Evolutionary conservation across 2,113 vertebrate genomes (phyloP), one percentile per base, ranked within the genome.

Genomic region (Bujurquina vittata): DNA sequence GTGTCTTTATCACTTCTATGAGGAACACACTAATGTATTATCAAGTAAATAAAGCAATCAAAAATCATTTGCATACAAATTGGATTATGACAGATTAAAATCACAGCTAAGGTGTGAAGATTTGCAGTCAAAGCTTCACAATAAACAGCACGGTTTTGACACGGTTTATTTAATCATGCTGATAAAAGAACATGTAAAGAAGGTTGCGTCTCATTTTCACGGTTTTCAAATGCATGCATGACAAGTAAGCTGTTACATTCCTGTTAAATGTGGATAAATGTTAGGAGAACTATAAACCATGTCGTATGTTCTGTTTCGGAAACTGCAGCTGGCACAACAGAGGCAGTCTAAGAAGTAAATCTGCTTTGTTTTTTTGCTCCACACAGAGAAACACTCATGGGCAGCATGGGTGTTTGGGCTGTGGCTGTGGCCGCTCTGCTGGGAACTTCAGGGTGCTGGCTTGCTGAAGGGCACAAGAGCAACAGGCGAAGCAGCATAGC

Each of bases 311-410:
- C 56, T 77, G 9, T 65, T 80, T 31, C 31, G 17, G 9, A 59
- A 65, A 63, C 17, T 59, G 26, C 17, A 46, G 29, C 6, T 55
- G 5, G 3, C 54, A 20, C 55, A 60, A 26, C 23, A 65, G 14
- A 69, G 18, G 33, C 14, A 62, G 17, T 60, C 14, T 49, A 55
- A 87, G 3, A 10, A n/a, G 18, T 63, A 35, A 2, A 6, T 31
- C 18, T 77, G 22, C 20, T 1, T 84, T 78, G 31, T 89, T 5
- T 67, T 75, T 84, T 63, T 17, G 1, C 4, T 52, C 84, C 89
- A 43, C 84, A 77, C 95, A 98, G 97, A 84, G 22, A 90, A 85
- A 85, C 86, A 93, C 93, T 62, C 92, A 99, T 98, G 97, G 95
- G 94, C 84, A 93, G 93, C 59, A 94, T 95, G 90, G 91, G 90